phyloP scores from a whole-genome alignment of 2,113 vertebrate species.

The Zosterops japonicus region DNA sequence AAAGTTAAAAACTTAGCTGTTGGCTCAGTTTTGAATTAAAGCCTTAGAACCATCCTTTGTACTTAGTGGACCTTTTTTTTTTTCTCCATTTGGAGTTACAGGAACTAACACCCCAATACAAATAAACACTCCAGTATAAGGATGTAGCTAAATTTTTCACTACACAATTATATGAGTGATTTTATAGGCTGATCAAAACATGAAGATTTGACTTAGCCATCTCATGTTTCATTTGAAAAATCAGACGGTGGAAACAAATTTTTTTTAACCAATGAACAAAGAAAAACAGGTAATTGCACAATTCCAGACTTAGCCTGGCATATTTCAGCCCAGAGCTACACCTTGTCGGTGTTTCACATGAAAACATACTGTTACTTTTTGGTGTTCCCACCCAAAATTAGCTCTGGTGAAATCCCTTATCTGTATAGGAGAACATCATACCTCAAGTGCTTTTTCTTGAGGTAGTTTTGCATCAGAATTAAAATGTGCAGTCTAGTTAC shows the following conservation, averaged over 20 bases:
- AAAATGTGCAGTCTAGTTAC: neutral
- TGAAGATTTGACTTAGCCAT: neutral
- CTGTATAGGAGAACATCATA: neutral
- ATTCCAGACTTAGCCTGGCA: neutral
- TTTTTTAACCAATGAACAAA: neutral
- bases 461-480: neutral
- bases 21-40: slow-evolving; percentile 18
- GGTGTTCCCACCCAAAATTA: neutral
- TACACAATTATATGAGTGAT: neutral
- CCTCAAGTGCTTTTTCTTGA: neutral
- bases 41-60: neutral
- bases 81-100: neutral
- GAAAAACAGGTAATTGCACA: neutral
- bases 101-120: neutral
- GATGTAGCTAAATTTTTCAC: neutral
- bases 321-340: neutral
- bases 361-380: neutral
- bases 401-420: neutral
- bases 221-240: neutral
- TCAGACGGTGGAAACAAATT: neutral
- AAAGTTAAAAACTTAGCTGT: neutral
- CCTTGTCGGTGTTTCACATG: neutral
- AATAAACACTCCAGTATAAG: neutral
- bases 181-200: neutral
- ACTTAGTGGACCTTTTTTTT: neutral